A percentile compares a stretch with the other conserved stretches of the same genome.
Conservation (phyloP, 2,888 invertebrate genomes). For the Megaustenia siamemsis region DNA sequence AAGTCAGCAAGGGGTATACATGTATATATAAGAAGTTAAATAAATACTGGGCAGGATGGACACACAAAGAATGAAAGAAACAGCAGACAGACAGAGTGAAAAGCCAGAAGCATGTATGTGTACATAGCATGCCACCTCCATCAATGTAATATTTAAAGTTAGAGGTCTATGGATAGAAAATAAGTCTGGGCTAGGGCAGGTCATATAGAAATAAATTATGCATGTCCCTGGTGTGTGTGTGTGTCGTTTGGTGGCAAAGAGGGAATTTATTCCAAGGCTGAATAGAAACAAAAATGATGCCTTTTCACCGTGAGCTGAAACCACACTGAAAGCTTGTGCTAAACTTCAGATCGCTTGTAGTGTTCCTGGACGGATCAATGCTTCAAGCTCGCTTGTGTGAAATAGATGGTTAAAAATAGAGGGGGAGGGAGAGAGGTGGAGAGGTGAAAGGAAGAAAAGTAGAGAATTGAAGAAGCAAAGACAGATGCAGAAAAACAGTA, state of each 20-base stretch:
- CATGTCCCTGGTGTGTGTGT: slow-evolving; percentile 24
- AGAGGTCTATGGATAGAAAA: neutral
- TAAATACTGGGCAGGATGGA: too few relatives aligned
- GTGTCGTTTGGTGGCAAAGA: neutral
- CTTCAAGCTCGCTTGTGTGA: neutral
- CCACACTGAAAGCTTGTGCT: neutral
- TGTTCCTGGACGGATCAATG: slow-evolving; percentile 14
- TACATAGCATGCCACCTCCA: too few relatives aligned
- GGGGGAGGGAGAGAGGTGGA: neutral
- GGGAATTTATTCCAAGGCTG: neutral
- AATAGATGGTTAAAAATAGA: neutral
- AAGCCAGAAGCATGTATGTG: too few relatives aligned
- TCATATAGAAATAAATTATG: slow-evolving; percentile 23
- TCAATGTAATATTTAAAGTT: neutral
- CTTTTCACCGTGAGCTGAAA: neutral
- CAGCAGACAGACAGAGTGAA: too few relatives aligned
- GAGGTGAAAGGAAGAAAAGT: neutral
- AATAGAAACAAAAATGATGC: neutral
- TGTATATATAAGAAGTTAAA: too few relatives aligned
- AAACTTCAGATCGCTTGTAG: neutral
- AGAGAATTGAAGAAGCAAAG: too few relatives aligned
- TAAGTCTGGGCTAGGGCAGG: neutral
- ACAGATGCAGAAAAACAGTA: too few relatives aligned
- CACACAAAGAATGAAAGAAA: too few relatives aligned
- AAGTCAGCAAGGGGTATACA: too few relatives aligned